phyloP scores from a whole-genome alignment of 2,888 invertebrate genomes.

The Mechanitis mazaeus region DNA sequence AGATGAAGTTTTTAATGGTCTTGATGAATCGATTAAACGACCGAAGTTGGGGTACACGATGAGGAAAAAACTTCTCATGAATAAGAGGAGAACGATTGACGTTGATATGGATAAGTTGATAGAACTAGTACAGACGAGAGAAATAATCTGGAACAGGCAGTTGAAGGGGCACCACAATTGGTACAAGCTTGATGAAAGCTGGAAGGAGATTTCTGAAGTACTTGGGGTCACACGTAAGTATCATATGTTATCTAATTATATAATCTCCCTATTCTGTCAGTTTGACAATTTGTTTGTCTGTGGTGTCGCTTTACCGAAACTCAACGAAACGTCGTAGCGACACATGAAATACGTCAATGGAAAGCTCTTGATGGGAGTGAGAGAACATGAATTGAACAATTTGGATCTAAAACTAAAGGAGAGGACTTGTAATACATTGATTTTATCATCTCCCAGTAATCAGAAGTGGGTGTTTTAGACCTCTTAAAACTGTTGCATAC shows the following conservation, averaged over 20 bases:
- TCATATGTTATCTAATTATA: not conserved
- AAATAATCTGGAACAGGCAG: constrained; percentile 68
- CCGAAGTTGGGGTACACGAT: constrained; percentile 68
- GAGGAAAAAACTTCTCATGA: constrained; percentile 65
- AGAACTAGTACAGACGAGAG: constrained; percentile 56
- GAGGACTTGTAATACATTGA: no score
- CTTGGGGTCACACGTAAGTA: constrained; percentile 66
- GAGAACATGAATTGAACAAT: no score
- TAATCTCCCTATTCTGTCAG: no score
- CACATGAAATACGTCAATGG: no score
- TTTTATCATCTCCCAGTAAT: no score
- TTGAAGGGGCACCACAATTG: constrained; percentile 69
- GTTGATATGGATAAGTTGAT: constrained; percentile 67
- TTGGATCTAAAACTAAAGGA: no score
- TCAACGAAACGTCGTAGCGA: no score
- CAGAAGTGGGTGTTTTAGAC: no score
- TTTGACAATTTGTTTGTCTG: no score
- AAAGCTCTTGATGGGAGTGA: no score
- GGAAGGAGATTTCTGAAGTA: constrained; percentile 68
- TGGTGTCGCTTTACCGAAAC: no score
- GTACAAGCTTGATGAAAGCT: constrained; percentile 68
- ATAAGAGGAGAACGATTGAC: constrained; percentile 62
- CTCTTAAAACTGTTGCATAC: no score
- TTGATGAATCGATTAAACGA: constrained; percentile 63
- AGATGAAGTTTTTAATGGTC: constrained; percentile 57